Base-by-base conservation (phyloP, 2,113 vertebrate genomes). In the Oreochromis aureus region DNA sequence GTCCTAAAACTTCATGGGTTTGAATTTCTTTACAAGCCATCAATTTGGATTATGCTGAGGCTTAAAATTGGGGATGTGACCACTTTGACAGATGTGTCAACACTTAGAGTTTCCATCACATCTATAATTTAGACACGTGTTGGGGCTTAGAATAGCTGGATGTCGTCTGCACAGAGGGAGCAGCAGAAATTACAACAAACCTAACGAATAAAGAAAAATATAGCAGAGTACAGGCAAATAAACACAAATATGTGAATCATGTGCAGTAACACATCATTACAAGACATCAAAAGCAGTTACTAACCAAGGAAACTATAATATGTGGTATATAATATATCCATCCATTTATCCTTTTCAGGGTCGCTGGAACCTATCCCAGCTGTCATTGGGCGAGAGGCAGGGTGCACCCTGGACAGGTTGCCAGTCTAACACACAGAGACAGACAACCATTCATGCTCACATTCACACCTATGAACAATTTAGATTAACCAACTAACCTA, bases 1-100 rank as follows among this genome's bases (percentile, higher is more conserved):
- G 6, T 39, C 61, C 61, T 22, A 39, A 12, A 39, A 0, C 10
- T 13, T 10, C 5, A 69, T 0, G 69, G 22, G 22, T 73, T 46
- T 46, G n/a, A 71, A 44, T 44, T 71, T 71, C 66, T 73, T 73
- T 16, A 3, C 12, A 46, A 46, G 5, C 6, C 39, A 27, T 73
- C 0, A 0, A 46, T 71, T 71, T 1, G 66, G 36, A 71, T 71
- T 71, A 44, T 71, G 12, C 12, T 24, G 36, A 0, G 5, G 12
- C 36, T 69, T 39, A 71, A 4, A 9, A 2, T 71, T 2, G 36
- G 36, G 36, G 63, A 15, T 71, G 66, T 71, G 66, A 3, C 7
- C 39, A 24, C 12, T 39, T 39, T 73, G 66, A 73, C 69, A 73
- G 3, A 0, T 1, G 5, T 24, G 61, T 39, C 3, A 39, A 36